Percentiles rank a stretch among this genome's conserved stretches.
These are phyloP conservation scores for Acanthurus tractus DNA, from an alignment of 2,797 vertebrate genomes.

Conservation along the genomic window DNA sequence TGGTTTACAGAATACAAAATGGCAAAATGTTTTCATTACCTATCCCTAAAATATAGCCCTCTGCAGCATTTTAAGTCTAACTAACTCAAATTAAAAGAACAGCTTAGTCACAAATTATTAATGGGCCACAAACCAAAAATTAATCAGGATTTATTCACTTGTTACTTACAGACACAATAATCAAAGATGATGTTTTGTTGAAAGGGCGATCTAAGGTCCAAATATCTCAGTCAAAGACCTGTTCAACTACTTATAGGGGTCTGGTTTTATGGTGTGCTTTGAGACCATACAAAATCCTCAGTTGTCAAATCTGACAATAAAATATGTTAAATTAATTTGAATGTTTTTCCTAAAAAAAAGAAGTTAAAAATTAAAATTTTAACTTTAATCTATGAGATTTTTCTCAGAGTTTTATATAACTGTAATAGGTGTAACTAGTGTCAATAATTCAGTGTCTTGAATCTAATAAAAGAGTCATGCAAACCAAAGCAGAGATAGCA, in stretches of 20 bases:
- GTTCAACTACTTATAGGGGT: not conserved
- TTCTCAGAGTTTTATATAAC: not conserved
- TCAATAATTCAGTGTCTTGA: not conserved
- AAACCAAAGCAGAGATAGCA: constrained; percentile 3
- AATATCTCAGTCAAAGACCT: not conserved
- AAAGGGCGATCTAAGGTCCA: not conserved
- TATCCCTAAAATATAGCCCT: not conserved
- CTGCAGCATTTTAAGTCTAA: not conserved
- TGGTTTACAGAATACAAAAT: not conserved
- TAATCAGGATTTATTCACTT: not conserved
- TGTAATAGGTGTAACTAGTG: not conserved
- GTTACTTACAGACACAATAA: not conserved
- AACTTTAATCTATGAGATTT: not conserved
- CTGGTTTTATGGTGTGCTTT: not conserved
- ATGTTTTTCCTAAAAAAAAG: not conserved
- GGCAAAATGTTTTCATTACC: too few relatives aligned
- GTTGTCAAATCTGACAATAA: not conserved
- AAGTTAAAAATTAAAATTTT: not conserved
- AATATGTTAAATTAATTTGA: not conserved
- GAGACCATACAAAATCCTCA: not conserved
- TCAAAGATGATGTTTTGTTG: not conserved
- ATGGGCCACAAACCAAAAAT: not conserved
- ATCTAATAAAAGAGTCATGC: not conserved
- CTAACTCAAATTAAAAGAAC: not conserved
- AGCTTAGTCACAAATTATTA: not conserved